Evolutionary conservation across 1,140 invertebrate species (phyloP).

Genomic region (Sarcophaga bullata): DNA sequence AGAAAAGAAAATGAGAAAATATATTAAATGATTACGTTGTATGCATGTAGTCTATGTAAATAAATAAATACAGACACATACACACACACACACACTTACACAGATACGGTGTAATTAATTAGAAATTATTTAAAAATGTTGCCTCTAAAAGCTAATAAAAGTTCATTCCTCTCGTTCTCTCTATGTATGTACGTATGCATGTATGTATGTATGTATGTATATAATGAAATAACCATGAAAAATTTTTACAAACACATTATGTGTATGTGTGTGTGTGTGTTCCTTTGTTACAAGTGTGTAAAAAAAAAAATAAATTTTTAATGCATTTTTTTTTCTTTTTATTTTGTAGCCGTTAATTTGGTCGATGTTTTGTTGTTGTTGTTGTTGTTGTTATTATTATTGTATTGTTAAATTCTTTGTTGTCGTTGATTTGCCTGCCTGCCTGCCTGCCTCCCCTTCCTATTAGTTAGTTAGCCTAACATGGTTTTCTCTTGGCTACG

Average conservation of each 20-base stretch:
- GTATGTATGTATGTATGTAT: background rate
- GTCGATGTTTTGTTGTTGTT: too few relatives aligned
- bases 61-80: background rate
- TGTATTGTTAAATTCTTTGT: conserved; percentile 19
- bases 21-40: too few relatives aligned
- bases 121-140: background rate
- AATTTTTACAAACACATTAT: background rate
- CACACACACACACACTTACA: background rate
- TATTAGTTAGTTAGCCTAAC: too few relatives aligned
- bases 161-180: background rate
- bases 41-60: too few relatives aligned
- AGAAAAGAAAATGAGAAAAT: background rate
- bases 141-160: background rate
- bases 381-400: too few relatives aligned
- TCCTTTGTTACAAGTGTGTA: background rate
- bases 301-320: background rate
- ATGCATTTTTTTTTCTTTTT: background rate
- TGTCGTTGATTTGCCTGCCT: background rate
- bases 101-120: background rate
- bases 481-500: background rate
- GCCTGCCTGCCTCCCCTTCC: too few relatives aligned
- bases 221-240: conserved; percentile 17
- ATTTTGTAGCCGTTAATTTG: too few relatives aligned
- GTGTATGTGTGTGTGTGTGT: background rate
- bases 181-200: too few relatives aligned